Percentiles rank a stretch among this genome's conserved stretches.
Evolutionary conservation across 2,113 vertebrate species (phyloP).

Genomic region (Urocitellus parryii): DNA sequence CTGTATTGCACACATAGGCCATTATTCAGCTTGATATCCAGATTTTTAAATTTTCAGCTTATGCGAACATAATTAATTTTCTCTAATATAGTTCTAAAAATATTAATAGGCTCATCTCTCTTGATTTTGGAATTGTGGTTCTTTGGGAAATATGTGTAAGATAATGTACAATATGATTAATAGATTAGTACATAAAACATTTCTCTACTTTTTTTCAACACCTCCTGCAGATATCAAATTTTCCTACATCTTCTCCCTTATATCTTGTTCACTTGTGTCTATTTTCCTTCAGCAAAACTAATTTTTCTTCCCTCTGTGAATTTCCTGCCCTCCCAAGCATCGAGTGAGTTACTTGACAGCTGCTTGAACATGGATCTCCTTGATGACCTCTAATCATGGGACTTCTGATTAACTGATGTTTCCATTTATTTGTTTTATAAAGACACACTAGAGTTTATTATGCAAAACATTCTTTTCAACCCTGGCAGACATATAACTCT

Average conservation of each 20-base stretch:
- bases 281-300: background rate
- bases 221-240: background rate
- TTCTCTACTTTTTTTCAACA: background rate
- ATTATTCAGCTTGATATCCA: background rate
- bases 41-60: background rate
- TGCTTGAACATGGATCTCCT: background rate
- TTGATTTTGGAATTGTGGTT: background rate
- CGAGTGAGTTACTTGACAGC: background rate
- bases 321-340: background rate
- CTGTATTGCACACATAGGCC: background rate
- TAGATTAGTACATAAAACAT: background rate
- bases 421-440: background rate
- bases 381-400: background rate
- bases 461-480: background rate
- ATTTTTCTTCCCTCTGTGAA: background rate
- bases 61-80: conserved; percentile 9
- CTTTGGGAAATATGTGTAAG: background rate
- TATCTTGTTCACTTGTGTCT: background rate
- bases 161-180: background rate
- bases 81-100: background rate
- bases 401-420: background rate
- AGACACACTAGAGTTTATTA: background rate
- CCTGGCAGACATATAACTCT: background rate
- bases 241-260: background rate
- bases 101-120: background rate